These are phyloP conservation scores for Tribolium madens DNA, from an alignment of 1,140 invertebrate species.

Conservation along the genomic window DNA sequence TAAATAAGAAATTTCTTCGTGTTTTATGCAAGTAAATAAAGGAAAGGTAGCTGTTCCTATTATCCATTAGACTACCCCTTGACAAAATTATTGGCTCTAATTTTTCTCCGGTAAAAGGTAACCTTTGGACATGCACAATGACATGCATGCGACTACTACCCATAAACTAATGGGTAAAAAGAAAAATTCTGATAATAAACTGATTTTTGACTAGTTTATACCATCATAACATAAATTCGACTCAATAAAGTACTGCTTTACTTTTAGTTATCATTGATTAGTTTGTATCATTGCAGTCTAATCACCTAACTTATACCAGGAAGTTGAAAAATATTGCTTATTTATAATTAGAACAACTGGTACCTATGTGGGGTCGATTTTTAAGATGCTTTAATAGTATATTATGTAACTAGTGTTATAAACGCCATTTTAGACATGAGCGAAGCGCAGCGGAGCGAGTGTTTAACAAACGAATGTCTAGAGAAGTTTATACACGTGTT, in stretches of 20 bases:
- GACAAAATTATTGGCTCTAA: slow-evolving; percentile 38
- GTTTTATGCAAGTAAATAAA: slow-evolving; percentile 36
- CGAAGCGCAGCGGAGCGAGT: too few species aligned
- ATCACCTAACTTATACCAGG: neutral
- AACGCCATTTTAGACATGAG: too few species aligned
- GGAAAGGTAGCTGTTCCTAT: neutral
- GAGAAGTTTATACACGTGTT: too few species aligned
- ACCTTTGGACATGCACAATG: slow-evolving; percentile 3
- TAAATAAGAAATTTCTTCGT: slow-evolving; percentile 44
- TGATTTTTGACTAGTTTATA: neutral
- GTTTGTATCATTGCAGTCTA: neutral
- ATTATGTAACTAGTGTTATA: too few species aligned
- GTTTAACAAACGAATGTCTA: too few species aligned
- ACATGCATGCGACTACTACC: neutral
- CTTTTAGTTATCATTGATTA: neutral
- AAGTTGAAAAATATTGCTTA: neutral
- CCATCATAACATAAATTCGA: neutral
- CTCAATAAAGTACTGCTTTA: neutral
- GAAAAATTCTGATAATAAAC: neutral
- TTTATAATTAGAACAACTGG: neutral
- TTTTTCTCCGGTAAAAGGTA: slow-evolving; percentile 23
- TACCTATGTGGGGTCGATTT: neutral
- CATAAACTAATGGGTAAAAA: neutral
- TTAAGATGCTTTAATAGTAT: neutral
- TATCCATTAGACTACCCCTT: neutral